Base-by-base conservation (phyloP, 2,797 vertebrate species). In the Darevskia mixta region DNA sequence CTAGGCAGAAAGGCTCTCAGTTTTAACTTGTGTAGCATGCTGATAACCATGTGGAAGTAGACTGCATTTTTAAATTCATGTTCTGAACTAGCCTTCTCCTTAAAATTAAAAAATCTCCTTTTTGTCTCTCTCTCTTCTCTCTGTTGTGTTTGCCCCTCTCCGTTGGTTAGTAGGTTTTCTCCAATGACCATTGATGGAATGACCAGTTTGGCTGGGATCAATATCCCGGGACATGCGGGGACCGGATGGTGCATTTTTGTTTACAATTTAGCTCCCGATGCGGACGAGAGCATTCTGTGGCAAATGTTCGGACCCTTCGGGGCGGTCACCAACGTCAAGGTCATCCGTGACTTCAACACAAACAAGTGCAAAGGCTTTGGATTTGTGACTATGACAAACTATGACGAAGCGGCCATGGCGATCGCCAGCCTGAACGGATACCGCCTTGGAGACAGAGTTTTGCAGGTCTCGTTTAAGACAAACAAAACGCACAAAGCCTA, bases 311-410 rank as follows among this genome's bases (percentile, higher is more conserved):
- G 99, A 92, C 99, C 99, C 11, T 99, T 99, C 3, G 99, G 99
- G 90, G 99, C 99, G 1, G 99, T 99, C 94, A 99, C 99, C 94
- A 99, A 99, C 7, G 99, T 99, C 95, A 99, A 99, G 96, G 98
- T 99, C 95, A 99, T 99, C 95, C 98, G 99, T 90, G 98, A 99
- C 97, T 99, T 99, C 95, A 99, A 98, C 97, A 99, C 99, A 95
- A 99, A 99, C 97, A 99, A 99, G 96, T 99, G 99, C 98, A 99
- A 99, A 98, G 99, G 99, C 95, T 99, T 99, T 96, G 99, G 99
- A 95, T 99, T 99, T 96, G 99, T 99, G 97, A 99, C 99, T 97
- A 99, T 99, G 99, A 99, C 99, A 94, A 99, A 99, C 98, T 99
- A 99, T 87, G 99, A 99, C 13, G 99, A 99, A 96, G 99, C 99